These are phyloP conservation scores for Lanistes nyassanus DNA, from an alignment of 1,140 invertebrate genomes.

Conservation along the genomic window DNA sequence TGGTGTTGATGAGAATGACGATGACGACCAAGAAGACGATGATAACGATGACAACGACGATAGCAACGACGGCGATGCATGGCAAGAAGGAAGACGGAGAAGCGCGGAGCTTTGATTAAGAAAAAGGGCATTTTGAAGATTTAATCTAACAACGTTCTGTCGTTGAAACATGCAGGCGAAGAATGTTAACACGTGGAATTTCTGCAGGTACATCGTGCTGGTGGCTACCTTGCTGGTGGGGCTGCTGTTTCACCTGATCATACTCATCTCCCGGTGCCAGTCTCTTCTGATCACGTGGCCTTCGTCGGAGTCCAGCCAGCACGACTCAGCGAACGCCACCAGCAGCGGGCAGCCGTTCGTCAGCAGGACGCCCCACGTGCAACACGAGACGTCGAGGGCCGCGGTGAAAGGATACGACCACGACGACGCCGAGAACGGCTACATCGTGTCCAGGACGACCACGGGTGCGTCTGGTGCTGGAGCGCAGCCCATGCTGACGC, in stretches of 20 bases:
- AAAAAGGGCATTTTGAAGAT: conserved; percentile 1
- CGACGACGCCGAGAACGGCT: neutral
- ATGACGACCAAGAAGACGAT: too few species aligned
- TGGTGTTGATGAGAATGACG: neutral
- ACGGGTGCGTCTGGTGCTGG: neutral
- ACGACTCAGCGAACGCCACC: neutral
- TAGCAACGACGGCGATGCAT: neutral
- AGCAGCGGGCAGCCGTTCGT: neutral
- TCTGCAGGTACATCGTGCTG: conserved; percentile 19
- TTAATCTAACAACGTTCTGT: neutral
- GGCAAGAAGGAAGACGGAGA: neutral
- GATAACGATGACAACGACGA: neutral
- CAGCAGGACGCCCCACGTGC: neutral
- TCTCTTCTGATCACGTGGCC: neutral
- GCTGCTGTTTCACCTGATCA: conserved; percentile 17
- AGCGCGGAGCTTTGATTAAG: neutral
- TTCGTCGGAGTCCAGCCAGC: neutral
- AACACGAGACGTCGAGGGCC: neutral
- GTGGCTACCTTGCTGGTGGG: neutral
- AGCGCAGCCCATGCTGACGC: neutral
- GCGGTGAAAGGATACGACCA: neutral
- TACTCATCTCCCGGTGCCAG: conserved; percentile 1
- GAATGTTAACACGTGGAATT: neutral
- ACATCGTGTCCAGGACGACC: neutral
- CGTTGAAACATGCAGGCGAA: neutral